phyloP scores from a whole-genome alignment of 2,888 invertebrate genomes.

The Caenorhabditis afra region DNA sequence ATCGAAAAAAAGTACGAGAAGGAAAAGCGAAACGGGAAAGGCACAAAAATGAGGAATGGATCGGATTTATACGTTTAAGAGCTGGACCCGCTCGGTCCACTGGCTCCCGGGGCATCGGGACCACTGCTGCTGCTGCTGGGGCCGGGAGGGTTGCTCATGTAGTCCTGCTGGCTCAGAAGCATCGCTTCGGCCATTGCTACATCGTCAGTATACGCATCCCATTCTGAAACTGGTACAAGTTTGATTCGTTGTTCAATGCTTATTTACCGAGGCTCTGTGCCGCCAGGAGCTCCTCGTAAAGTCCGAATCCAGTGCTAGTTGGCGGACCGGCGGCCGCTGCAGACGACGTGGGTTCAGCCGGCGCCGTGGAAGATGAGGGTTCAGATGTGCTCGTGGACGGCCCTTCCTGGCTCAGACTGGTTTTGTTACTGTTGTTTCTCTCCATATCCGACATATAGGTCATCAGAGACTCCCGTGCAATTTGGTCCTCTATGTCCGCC shows the following conservation, averaged over 20 bases:
- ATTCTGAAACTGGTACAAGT: background rate
- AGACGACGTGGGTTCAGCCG: conserved; percentile 4
- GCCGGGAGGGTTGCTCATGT: conserved; percentile 26
- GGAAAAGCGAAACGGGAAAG: background rate
- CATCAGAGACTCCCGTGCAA: conserved; percentile 70
- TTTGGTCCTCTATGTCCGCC: conserved; percentile 80
- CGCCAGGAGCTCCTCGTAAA: conserved; percentile 74
- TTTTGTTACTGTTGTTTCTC: background rate
- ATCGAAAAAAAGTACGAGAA: no score
- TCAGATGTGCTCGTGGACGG: conserved; percentile 7
- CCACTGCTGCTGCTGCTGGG: conserved; percentile 12
- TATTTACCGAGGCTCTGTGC: conserved; percentile 49
- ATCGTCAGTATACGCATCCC: conserved; percentile 59
- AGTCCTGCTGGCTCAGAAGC: conserved; percentile 74
- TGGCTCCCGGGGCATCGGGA: background rate
- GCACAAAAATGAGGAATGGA: background rate
- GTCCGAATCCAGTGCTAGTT: conserved; percentile 27
- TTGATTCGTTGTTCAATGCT: background rate
- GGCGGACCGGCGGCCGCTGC: background rate
- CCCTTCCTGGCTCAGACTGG: background rate
- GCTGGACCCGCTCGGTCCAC: background rate
- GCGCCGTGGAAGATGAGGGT: background rate
- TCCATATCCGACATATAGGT: conserved; percentile 63
- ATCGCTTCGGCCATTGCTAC: conserved; percentile 70
- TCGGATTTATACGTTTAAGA: background rate